Evolutionary conservation across 1,140 invertebrate genomes (phyloP), one percentile per base, ranked within the genome.

Genomic region (Idris sp.): DNA sequence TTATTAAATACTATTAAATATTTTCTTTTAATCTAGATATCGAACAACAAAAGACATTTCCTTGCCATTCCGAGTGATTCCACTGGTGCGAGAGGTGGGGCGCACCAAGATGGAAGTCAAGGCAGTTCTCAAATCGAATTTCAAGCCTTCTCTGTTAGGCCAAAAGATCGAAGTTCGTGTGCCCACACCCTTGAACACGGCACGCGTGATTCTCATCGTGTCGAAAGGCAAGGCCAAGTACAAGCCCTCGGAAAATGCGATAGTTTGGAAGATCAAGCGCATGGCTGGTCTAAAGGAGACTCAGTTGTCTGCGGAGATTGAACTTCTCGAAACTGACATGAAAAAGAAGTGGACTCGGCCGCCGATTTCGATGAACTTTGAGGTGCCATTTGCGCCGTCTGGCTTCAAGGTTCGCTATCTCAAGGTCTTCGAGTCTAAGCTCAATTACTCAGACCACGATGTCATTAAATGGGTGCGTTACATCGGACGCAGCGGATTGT

Each of bases 261-360:
- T 99, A 81, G 98, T 99, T 18, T 99, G 98, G 98, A 99, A 99
- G 92, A 99, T 99, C 61, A 99, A 99, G 85, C 91, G 98, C 36
- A 99, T 99, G 97, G 98, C 97, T 3, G 98, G 98, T 8, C 99
- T 99, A 98, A 99, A 99, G 84, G 98, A 99, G 84, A 99, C 98
- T 0, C 98, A 99, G 84, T 89, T 99, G 8, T 99, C 98, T 13
- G 98, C 98, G 0, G 98, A 99, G 89, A 99, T 99, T 56, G 98
- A 99, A 86, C 89, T 99, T n/a, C 88, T 99, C 19, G 97, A 98
- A 86, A 99, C 98, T 2, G 97, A 98, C 81, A 97, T 95, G 1
- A 99, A 99, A 88, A 99, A 99, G 88, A 99, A 99, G 88, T 99
- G 98, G 98, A 99, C 98, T 4, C 90, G 98, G 48, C 98, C 98